phyloP scores from a whole-genome alignment of 2,797 vertebrate genomes.

The Xerus rutilus region DNA sequence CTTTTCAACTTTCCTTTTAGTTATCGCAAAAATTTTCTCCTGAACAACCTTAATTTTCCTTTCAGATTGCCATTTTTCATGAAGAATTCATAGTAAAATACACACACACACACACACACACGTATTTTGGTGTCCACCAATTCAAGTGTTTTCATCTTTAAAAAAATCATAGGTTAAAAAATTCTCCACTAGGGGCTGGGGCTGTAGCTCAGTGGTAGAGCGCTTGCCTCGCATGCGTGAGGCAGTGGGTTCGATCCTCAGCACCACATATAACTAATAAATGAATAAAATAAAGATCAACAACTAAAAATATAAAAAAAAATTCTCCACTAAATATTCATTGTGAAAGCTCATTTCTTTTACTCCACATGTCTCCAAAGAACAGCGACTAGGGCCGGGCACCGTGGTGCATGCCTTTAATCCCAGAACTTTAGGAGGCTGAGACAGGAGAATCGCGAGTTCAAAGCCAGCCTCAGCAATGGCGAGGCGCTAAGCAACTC shows the following conservation, averaged over 20 bases:
- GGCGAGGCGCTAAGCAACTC: too few relatives aligned
- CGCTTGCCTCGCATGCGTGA: too few relatives aligned
- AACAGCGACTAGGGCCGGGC: neutral
- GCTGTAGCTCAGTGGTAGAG: too few relatives aligned
- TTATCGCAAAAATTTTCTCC: neutral
- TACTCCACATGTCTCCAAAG: neutral
- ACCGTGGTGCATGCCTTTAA: too few relatives aligned
- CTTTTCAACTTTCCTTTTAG: neutral
- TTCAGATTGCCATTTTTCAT: conserved; percentile 11
- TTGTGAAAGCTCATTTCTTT: neutral
- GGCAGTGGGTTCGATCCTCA: too few relatives aligned
- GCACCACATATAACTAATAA: too few relatives aligned
- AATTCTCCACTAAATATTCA: neutral
- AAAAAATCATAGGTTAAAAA: neutral
- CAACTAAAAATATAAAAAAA: too few relatives aligned
- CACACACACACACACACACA: neutral
- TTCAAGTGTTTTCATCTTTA: neutral
- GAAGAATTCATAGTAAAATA: neutral
- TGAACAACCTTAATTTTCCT: conserved; percentile 1
- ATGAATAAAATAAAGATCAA: too few relatives aligned
- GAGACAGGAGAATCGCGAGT: too few relatives aligned
- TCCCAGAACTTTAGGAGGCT: too few relatives aligned
- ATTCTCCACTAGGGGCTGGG: too few relatives aligned
- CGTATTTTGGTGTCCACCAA: neutral
- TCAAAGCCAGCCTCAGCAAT: too few relatives aligned